Percentiles rank a stretch among this genome's conserved stretches.
Conservation (phyloP, 2,797 vertebrate genomes). For the Xenopus petersii region DNA sequence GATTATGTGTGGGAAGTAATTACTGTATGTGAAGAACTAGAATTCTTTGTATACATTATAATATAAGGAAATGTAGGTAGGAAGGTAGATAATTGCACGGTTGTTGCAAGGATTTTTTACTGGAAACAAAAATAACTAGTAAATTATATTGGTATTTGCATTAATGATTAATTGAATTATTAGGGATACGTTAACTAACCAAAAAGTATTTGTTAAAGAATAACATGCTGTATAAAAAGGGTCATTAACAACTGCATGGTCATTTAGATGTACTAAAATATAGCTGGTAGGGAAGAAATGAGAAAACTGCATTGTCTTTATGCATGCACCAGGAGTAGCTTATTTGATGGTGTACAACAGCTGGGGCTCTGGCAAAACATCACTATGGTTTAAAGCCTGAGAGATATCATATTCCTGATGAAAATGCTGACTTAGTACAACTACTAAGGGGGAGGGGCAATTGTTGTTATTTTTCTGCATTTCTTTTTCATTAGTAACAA, state of each 20-base stretch:
- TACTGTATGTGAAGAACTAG: conserved; percentile 16
- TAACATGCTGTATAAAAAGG: conserved; percentile 3
- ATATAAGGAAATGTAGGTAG: conserved; percentile 16
- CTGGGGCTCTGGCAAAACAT: too few species aligned
- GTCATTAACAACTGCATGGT: neutral
- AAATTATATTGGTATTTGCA: conserved; percentile 34
- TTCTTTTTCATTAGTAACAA: too few species aligned
- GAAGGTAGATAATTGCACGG: conserved; percentile 18
- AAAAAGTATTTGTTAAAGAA: neutral
- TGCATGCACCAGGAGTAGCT: too few species aligned
- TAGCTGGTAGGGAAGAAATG: too few species aligned
- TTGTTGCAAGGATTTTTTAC: conserved; percentile 30
- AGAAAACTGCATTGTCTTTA: too few species aligned
- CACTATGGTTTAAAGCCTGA: too few species aligned
- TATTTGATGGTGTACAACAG: too few species aligned
- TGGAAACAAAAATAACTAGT: conserved; percentile 15
- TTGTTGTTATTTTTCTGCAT: too few species aligned
- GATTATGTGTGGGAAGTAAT: conserved; percentile 32
- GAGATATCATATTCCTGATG: too few species aligned
- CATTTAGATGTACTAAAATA: too few species aligned
- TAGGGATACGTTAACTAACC: conserved; percentile 3
- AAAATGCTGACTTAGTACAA: too few species aligned
- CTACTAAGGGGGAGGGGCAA: too few species aligned
- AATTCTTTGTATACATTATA: conserved; percentile 15
- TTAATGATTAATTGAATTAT: conserved; percentile 26